Evolutionary conservation across 2,113 vertebrate genomes (phyloP).

Genomic region (Aptenodytes patagonicus): DNA sequence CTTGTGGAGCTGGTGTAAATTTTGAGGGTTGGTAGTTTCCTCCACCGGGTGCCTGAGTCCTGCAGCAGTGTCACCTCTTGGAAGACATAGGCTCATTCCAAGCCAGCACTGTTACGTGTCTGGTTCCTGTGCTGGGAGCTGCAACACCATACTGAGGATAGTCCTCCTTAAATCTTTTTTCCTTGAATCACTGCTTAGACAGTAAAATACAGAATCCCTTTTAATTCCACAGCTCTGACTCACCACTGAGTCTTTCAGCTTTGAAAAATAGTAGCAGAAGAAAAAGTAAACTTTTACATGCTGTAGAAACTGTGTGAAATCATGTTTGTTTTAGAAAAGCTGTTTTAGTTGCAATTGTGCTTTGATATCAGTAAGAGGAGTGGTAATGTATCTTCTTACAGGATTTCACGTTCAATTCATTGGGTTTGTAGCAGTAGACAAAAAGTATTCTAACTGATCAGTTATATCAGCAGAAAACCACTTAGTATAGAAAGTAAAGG

Average conservation of each 20-base stretch:
- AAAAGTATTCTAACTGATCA: not conserved
- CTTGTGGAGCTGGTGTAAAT: not conserved
- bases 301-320: not conserved
- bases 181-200: not conserved
- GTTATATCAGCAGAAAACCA: not conserved
- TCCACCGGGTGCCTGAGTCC: not conserved
- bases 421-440: not conserved
- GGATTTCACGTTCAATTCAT: not conserved
- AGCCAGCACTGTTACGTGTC: not conserved
- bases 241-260: not conserved
- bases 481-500: not conserved
- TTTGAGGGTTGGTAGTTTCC: not conserved
- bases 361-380: not conserved
- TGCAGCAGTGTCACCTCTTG: not conserved
- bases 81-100: not conserved
- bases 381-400: not conserved
- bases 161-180: not conserved
- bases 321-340: not conserved
- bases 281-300: not conserved
- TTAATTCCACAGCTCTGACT: not conserved
- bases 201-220: not conserved
- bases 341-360: not conserved
- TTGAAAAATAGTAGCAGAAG: not conserved
- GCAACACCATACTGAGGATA: not conserved
- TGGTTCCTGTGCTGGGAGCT: not conserved